A percentile compares a stretch with the other conserved stretches of the same genome.
Evolutionary conservation across 2,113 vertebrate genomes (phyloP).

Genomic region (Mustelus asterias): DNA sequence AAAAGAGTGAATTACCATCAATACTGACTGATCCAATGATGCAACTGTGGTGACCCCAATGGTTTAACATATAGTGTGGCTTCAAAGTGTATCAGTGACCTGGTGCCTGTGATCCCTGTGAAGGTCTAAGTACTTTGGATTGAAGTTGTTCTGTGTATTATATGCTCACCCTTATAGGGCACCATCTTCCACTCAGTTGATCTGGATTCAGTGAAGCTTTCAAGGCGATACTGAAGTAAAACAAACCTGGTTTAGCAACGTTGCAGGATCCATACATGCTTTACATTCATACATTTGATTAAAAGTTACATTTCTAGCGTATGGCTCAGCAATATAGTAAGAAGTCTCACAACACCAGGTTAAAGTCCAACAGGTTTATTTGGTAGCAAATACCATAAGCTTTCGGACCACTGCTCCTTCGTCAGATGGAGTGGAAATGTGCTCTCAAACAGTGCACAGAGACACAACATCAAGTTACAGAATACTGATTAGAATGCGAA

Average conservation of each 20-base stretch:
- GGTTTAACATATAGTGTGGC: background rate
- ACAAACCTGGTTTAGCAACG: background rate
- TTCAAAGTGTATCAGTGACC: too few species aligned
- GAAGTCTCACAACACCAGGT: too few species aligned
- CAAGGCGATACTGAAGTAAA: constrained; percentile 50
- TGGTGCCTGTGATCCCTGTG: background rate
- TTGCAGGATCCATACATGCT: background rate
- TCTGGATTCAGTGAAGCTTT: constrained; percentile 56
- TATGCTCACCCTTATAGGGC: constrained; percentile 44
- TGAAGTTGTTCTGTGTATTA: too few species aligned
- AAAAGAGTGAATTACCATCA: background rate
- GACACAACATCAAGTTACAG: too few species aligned
- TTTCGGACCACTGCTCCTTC: too few species aligned
- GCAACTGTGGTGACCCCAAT: background rate
- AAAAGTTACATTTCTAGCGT: background rate
- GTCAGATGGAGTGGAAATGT: too few species aligned
- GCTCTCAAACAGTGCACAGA: too few species aligned
- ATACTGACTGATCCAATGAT: background rate
- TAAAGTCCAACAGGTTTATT: too few species aligned
- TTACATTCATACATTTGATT: background rate
- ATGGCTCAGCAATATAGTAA: background rate
- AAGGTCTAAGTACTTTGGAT: background rate
- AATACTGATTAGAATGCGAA: too few species aligned
- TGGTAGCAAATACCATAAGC: too few species aligned
- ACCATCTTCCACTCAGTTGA: constrained; percentile 48